Percentiles rank a stretch among this genome's conserved stretches.
Conservation (phyloP, 2,113 vertebrate genomes). For the Toxotes jaculatrix region DNA sequence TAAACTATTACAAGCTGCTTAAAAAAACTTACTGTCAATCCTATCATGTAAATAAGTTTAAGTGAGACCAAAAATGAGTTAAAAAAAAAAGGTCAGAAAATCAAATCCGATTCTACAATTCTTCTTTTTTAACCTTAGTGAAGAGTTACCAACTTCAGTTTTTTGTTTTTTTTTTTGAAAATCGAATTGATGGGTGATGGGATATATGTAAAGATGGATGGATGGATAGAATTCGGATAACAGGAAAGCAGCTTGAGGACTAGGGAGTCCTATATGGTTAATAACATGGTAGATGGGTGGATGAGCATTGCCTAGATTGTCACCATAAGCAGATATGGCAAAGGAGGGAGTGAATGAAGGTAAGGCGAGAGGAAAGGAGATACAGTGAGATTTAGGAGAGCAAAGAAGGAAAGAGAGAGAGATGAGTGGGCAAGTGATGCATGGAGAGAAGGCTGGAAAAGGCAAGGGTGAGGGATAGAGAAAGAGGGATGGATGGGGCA, state of each 20-base stretch:
- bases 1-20: too few species aligned
- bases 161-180: too few species aligned
- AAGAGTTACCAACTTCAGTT: too few species aligned
- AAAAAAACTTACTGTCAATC: background rate
- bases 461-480: conserved; percentile 33
- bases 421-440: conserved; percentile 50
- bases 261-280: background rate
- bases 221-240: background rate
- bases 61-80: too few species aligned
- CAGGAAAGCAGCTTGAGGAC: background rate
- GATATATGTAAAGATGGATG: background rate
- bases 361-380: conserved; percentile 14
- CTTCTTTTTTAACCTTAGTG: too few species aligned
- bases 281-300: background rate
- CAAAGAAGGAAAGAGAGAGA: conserved; percentile 14
- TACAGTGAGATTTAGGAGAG: conserved; percentile 17
- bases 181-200: background rate
- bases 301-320: background rate
- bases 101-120: too few species aligned
- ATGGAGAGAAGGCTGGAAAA: conserved; percentile 39
- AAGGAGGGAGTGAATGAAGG: background rate
- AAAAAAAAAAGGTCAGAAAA: too few species aligned
- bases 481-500: conserved; percentile 34
- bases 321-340: background rate
- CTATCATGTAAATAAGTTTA: too few species aligned